phyloP scores from a whole-genome alignment of 1,140 invertebrate species.

The Panulirus ornatus region DNA sequence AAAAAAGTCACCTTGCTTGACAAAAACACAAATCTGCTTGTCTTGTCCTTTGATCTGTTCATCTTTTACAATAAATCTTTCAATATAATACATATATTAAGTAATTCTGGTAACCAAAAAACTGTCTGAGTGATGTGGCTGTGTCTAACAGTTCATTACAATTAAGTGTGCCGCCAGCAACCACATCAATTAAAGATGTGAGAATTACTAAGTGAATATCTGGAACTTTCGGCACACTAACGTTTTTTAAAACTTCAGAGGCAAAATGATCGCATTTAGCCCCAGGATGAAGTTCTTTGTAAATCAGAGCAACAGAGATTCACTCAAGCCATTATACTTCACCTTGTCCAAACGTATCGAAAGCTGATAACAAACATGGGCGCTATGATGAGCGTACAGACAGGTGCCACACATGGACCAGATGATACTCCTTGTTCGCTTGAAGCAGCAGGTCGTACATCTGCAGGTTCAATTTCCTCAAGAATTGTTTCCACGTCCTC shows the following conservation, averaged over 20 bases:
- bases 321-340: constrained; percentile 10
- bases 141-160: too few relatives aligned
- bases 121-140: too few relatives aligned
- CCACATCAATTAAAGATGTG: neutral
- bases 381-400: neutral
- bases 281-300: neutral
- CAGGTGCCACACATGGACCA: neutral
- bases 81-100: neutral
- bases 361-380: constrained; percentile 9
- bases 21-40: neutral
- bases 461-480: neutral
- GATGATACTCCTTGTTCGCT: constrained; percentile 21
- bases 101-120: neutral
- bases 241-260: neutral
- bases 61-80: too few relatives aligned
- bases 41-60: too few relatives aligned
- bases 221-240: neutral
- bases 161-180: neutral
- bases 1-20: neutral
- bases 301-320: constrained; percentile 12
- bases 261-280: neutral
- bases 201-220: neutral
- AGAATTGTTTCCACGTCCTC: neutral
- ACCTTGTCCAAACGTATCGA: constrained; percentile 33
- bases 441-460: constrained; percentile 21